These are phyloP conservation scores for Liparis tanakae DNA, from an alignment of 2,797 vertebrate genomes.

Conservation along the genomic window DNA sequence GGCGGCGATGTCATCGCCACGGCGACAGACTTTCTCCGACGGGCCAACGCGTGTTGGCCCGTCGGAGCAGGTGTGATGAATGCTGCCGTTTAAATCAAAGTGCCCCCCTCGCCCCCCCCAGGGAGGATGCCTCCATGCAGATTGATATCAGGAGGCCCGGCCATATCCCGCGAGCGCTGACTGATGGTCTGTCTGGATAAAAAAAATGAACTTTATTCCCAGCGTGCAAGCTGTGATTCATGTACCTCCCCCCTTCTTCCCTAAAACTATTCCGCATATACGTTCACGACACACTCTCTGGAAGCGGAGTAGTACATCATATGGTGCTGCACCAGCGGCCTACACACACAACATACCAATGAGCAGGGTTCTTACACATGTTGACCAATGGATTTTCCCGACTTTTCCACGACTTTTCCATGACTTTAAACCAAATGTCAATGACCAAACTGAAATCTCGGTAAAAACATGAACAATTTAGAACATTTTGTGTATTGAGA, in stretches of 20 bases:
- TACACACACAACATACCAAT: constrained; percentile 47
- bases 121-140: constrained; percentile 75
- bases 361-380: too few relatives aligned
- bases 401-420: too few relatives aligned
- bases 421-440: too few relatives aligned
- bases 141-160: constrained; percentile 80
- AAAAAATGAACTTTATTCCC: constrained; percentile 84
- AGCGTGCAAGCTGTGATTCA: constrained; percentile 78
- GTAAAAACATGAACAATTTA: too few relatives aligned
- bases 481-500: too few relatives aligned
- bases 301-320: constrained; percentile 63
- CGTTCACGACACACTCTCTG: constrained; percentile 46
- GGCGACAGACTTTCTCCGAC: constrained; percentile 44
- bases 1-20: constrained; percentile 36
- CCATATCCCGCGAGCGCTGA: constrained; percentile 76
- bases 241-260: constrained; percentile 47
- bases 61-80: constrained; percentile 82
- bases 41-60: constrained; percentile 58
- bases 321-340: constrained; percentile 11
- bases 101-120: constrained; percentile 62
- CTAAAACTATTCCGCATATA: constrained; percentile 51
- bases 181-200: constrained; percentile 84
- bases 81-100: constrained; percentile 82
- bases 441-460: too few relatives aligned
- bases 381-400: too few relatives aligned